phyloP scores from a whole-genome alignment of 1,140 invertebrate genomes.

The Pogonomyrmex barbatus region DNA sequence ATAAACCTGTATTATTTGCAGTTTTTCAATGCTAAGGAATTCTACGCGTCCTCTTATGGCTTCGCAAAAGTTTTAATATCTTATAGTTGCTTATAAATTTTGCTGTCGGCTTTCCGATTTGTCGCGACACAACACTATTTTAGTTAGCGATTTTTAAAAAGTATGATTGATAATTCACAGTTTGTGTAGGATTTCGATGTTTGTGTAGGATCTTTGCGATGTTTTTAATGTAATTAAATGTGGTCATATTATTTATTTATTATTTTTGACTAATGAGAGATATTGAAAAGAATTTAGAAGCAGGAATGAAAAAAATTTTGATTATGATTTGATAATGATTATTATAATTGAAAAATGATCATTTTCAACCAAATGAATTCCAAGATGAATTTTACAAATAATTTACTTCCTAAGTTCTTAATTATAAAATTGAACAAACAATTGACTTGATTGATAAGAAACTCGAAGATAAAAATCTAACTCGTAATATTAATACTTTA shows the following conservation, averaged over 20 bases:
- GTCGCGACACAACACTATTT: neutral
- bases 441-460: neutral
- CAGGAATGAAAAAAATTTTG: neutral
- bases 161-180: neutral
- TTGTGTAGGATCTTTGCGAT: neutral
- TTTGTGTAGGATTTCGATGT: neutral
- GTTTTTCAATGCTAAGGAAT: slow-evolving; percentile 1
- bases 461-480: neutral
- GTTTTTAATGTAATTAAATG: neutral
- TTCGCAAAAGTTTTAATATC: neutral
- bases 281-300: neutral
- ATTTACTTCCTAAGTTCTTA: neutral
- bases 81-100: neutral
- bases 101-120: neutral
- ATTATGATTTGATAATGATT: too few relatives aligned
- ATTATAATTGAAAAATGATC: too few relatives aligned
- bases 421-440: neutral
- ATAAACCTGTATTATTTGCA: slow-evolving; percentile 1
- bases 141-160: neutral
- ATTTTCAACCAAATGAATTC: too few relatives aligned
- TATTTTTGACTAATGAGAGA: neutral
- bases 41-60: neutral
- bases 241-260: neutral
- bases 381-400: neutral
- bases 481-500: neutral